Evolutionary conservation across 1,140 invertebrate species (phyloP), one percentile per base, ranked within the genome.

Genomic region (Oreohelix idahoensis): DNA sequence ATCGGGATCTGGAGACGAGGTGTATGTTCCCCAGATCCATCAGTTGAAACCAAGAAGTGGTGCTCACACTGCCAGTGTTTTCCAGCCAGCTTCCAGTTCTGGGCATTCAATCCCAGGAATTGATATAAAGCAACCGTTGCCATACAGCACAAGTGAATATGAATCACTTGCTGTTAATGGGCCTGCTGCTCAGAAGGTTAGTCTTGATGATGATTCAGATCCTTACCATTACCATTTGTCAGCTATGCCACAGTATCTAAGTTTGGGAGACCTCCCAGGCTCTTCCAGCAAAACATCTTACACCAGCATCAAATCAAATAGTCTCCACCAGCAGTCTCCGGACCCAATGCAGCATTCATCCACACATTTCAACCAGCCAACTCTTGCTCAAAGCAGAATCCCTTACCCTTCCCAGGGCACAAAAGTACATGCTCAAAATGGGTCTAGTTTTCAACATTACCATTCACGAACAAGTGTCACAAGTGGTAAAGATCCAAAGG

Each of bases 121-220:
- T 1, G 69, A 71, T 13, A 63, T 79, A 63, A 79, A 79, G 39
- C 77, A 69, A n/a, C 53, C 66, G 32, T 32, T 38, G 32, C 29
- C 79, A 1, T 80, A 66, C 29, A 29, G 45, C 8, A 66, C 36
- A 36, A 36, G 45, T 35, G 79, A 80, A 15, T 80, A 71, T 42
- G 79, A 38, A 1, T n/a, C 39, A 8, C 38, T 80, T 32, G 63
- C 66, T 2, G 69, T 80, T 0, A 80, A 71, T 20, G 69, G 69
- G 26, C 79, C 79, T 1, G 69, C 45, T n/a, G 79, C 79, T 51
- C 79, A 80, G 32, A 80, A 80, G 45, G 79, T 80, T 5, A 80
- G 36, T 36, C 23, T 49, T n/a, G 79, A 80, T 1, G 69, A 49
- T 66, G 69, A 26, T 35, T 13, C 69, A 39, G 79, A 80, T 32